phyloP scores from a whole-genome alignment of 2,797 vertebrate genomes.

The Kryptolebias ocellatus region DNA sequence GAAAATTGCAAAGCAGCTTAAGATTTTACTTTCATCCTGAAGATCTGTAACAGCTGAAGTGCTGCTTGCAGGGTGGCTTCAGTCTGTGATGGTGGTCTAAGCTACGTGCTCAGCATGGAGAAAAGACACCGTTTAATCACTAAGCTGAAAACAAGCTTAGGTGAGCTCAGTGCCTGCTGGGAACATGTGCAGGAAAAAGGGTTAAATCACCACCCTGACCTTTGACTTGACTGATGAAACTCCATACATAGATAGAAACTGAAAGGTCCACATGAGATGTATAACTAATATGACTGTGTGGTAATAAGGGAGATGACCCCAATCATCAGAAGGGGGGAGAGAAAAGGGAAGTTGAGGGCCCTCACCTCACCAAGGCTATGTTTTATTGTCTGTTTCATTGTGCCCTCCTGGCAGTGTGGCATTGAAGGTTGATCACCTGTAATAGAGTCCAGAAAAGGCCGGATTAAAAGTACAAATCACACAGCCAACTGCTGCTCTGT shows the following conservation, averaged over 20 bases:
- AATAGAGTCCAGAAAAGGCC: constrained; percentile 59
- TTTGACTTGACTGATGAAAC: constrained; percentile 57
- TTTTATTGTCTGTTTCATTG: constrained; percentile 58
- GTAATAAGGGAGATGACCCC: constrained; percentile 78
- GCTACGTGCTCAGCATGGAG: constrained; percentile 69
- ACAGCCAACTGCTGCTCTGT: constrained; percentile 45
- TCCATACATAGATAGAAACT: constrained; percentile 31
- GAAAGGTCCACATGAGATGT: constrained; percentile 44
- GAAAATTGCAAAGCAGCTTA: neutral
- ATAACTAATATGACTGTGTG: constrained; percentile 39
- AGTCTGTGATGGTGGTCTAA: constrained; percentile 53
- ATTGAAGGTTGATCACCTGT: constrained; percentile 60
- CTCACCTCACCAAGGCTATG: constrained; percentile 47
- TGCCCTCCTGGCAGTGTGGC: constrained; percentile 53
- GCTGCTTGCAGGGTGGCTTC: constrained; percentile 31
- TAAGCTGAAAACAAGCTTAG: constrained; percentile 61
- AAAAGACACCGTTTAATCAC: constrained; percentile 68
- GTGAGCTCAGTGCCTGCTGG: constrained; percentile 14
- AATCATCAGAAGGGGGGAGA: constrained; percentile 65
- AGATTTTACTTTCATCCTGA: neutral
- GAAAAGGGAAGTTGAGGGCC: constrained; percentile 49
- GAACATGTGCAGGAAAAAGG: constrained; percentile 32
- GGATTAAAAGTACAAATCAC: constrained; percentile 75
- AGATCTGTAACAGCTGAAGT: constrained; percentile 16
- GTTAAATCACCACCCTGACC: constrained; percentile 76